Base-by-base conservation (phyloP, 64 coral and sea anemone genomes). In the Porites australiensis region DNA sequence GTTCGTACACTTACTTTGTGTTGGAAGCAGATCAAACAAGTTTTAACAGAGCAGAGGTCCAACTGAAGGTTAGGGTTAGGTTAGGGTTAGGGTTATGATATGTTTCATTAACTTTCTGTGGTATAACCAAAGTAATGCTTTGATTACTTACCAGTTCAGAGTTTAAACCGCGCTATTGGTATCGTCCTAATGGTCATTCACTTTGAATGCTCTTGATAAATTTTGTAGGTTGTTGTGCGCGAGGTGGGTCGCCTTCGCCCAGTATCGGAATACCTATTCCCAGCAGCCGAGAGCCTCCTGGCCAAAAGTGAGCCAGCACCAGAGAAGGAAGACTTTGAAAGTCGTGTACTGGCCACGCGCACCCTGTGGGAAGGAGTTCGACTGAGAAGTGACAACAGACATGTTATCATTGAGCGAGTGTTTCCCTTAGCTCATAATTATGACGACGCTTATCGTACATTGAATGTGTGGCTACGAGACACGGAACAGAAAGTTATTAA, bases 361-460 rank as follows among this genome's bases (percentile, higher is more conserved):
- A 88, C 95, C 44, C 55, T 98, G 2, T 98, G 95, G 95, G 52
- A 60, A 6, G 90, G 82, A 16, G 95, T 98, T 4, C 87, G 87
- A 18, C 57, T 70, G 48, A 88, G 87, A 54, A 89, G 88, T 57
- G 89, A 93, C 19, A 89, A 88, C 50, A 75, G 95, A 65, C 88
- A 98, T 66, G 70, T 94, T 1, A 65, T 94, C 20, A 98, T 98
- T 45, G 95, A 94, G 88, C 87, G 71, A 16, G 95, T 98, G 74
- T 98, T 98, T 75, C 95, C 95, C 16, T 86, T 83, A 61, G 95
- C 95, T 14, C 92, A 98, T 57, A 93, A 90, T 46, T 98, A 98
- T 50, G 95, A 98, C 52, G 95, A 98, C n/a, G 95, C 92, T 0
- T 98, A 79, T n/a, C 93, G 87, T 16, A 92, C 55, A 2, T 88